Percentiles rank a stretch among this genome's conserved stretches.
Conservation (phyloP, 2,113 vertebrate species). For the Myocastor coypus region DNA sequence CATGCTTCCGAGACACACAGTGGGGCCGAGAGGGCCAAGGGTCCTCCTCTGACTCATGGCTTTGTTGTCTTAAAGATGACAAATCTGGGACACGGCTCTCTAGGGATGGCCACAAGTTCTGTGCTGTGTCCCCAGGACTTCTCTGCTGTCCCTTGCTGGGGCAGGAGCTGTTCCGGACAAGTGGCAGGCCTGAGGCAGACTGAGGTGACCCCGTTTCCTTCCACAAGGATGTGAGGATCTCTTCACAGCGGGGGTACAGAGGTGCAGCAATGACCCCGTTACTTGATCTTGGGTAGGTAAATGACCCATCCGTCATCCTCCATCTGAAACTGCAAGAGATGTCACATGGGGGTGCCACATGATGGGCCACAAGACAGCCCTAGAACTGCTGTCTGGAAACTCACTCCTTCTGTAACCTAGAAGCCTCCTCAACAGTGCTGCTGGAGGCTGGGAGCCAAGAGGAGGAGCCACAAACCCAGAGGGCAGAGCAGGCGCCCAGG, state of each 20-base stretch:
- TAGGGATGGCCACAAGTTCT: neutral
- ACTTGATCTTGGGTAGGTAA: neutral
- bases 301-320: neutral
- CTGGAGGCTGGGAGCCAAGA: neutral
- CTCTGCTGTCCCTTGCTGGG: neutral
- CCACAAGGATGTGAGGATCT: neutral
- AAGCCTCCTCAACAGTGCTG: neutral
- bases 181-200: neutral
- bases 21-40: neutral
- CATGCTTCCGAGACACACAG: no score
- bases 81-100: neutral
- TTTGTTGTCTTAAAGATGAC: neutral
- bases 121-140: neutral
- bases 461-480: neutral
- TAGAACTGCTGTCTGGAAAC: neutral
- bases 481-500: neutral
- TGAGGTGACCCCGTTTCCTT: no score
- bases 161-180: neutral
- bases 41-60: neutral
- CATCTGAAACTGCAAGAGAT: neutral
- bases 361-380: neutral
- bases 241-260: rapidly evolving
- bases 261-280: neutral
- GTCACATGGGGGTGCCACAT: neutral
- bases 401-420: neutral